phyloP scores from a whole-genome alignment of 2,888 invertebrate genomes.

The Heliconius ismenius region DNA sequence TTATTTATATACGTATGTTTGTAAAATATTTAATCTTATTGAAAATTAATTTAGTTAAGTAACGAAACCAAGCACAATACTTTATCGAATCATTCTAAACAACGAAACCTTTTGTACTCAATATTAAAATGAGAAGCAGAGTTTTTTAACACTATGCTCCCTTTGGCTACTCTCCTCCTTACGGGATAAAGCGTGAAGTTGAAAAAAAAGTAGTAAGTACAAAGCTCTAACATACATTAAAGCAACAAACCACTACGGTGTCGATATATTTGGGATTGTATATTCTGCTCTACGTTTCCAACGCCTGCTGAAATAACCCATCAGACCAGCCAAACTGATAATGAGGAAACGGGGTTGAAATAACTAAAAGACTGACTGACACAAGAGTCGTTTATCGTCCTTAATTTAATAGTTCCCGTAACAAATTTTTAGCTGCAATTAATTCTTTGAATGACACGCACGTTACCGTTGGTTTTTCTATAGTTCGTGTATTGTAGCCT shows the following conservation, averaged over 20 bases:
- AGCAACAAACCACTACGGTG: background rate
- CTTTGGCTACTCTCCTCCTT: no score
- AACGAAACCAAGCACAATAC: background rate
- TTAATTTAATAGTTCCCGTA: conserved; percentile 43
- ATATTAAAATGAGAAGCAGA: no score
- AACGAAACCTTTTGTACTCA: background rate
- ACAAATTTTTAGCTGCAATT: conserved; percentile 43
- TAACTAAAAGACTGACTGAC: conserved; percentile 11
- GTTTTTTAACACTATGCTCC: no score
- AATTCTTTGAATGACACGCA: conserved; percentile 40
- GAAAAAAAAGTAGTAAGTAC: no score
- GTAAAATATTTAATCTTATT: no score
- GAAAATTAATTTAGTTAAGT: background rate
- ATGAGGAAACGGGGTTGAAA: conserved; percentile 27
- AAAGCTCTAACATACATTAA: background rate
- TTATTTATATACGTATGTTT: no score
- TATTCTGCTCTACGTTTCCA: background rate
- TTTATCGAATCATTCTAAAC: background rate
- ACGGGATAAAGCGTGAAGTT: no score
- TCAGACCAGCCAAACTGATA: background rate
- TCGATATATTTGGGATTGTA: background rate
- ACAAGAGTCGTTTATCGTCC: conserved; percentile 31
- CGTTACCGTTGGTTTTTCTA: background rate
- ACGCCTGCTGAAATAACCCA: background rate
- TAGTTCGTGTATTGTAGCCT: conserved; percentile 17